Evolutionary conservation across 1,140 invertebrate species (phyloP).

Genomic region (Neodiprion fabricii): DNA sequence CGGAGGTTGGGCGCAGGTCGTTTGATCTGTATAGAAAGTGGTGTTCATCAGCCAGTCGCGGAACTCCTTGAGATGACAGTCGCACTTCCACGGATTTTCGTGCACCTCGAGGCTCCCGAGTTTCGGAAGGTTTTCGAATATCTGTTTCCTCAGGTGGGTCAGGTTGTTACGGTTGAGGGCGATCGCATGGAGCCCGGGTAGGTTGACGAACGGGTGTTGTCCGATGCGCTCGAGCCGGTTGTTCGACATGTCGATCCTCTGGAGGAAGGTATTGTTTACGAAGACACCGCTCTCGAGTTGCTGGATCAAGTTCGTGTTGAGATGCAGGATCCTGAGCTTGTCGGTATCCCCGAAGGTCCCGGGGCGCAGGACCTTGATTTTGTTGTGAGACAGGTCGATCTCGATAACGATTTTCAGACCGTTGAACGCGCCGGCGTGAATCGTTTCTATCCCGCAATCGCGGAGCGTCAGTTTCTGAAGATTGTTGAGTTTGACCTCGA

Average conservation of each 20-base stretch:
- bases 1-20: slow-evolving; percentile 73
- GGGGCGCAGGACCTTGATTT: slow-evolving; percentile 71
- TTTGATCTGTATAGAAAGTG: slow-evolving; percentile 76
- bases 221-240: slow-evolving; percentile 76
- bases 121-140: slow-evolving; percentile 66
- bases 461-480: slow-evolving; percentile 80
- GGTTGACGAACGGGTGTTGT: slow-evolving; percentile 73
- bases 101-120: slow-evolving; percentile 78
- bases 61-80: slow-evolving; percentile 82
- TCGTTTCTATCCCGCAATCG: slow-evolving; percentile 73
- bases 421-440: slow-evolving; percentile 77
- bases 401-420: slow-evolving; percentile 82
- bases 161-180: slow-evolving; percentile 77
- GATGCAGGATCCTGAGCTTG: slow-evolving; percentile 71
- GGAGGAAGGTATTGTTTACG: slow-evolving; percentile 74
- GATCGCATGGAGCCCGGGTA: slow-evolving; percentile 71
- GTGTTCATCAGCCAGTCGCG: slow-evolving; percentile 75
- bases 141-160: slow-evolving; percentile 66
- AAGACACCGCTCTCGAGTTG: slow-evolving; percentile 78
- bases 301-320: slow-evolving; percentile 77
- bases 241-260: slow-evolving; percentile 77
- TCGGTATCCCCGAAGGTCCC: slow-evolving; percentile 75
- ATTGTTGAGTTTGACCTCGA: slow-evolving; percentile 73
- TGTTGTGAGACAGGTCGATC: slow-evolving; percentile 82
- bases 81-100: slow-evolving; percentile 88